Evolutionary conservation across 2,888 invertebrate genomes (phyloP).

Genomic region (Cheilosia pagana): DNA sequence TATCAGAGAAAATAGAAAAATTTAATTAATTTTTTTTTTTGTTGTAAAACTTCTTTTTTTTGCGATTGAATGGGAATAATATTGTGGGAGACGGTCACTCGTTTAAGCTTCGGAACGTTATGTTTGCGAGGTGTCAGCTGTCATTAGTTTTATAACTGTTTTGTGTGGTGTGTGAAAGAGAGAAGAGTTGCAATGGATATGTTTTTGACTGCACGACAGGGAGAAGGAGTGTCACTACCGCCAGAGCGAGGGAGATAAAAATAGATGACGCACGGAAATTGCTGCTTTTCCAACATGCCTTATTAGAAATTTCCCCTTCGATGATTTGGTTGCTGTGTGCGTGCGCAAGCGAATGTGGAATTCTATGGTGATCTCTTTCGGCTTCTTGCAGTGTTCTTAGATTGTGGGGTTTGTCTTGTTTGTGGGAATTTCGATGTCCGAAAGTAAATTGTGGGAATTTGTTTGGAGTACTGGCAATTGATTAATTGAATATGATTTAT

Average conservation of each 20-base stretch:
- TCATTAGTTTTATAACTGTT: conserved; percentile 71
- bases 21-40: conserved; percentile 4
- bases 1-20: conserved; percentile 7
- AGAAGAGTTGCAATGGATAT: background rate
- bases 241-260: background rate
- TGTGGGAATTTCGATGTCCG: too few relatives aligned
- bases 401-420: background rate
- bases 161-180: conserved; percentile 13
- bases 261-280: conserved; percentile 23
- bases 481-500: too few relatives aligned
- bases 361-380: background rate
- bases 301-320: background rate
- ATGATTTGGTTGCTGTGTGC: background rate
- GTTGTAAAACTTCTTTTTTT: conserved; percentile 23
- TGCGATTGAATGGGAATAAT: conserved; percentile 35
- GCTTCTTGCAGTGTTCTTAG: background rate
- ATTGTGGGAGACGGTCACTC: conserved; percentile 44
- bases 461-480: too few relatives aligned
- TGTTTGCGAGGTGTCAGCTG: conserved; percentile 68
- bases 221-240: background rate
- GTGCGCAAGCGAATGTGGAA: background rate
- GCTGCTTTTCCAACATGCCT: background rate
- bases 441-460: too few relatives aligned
- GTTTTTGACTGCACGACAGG: too few relatives aligned
- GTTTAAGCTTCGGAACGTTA: conserved; percentile 64